phyloP scores from a whole-genome alignment of 1,140 invertebrate genomes.

The Eulimnadia texana region DNA sequence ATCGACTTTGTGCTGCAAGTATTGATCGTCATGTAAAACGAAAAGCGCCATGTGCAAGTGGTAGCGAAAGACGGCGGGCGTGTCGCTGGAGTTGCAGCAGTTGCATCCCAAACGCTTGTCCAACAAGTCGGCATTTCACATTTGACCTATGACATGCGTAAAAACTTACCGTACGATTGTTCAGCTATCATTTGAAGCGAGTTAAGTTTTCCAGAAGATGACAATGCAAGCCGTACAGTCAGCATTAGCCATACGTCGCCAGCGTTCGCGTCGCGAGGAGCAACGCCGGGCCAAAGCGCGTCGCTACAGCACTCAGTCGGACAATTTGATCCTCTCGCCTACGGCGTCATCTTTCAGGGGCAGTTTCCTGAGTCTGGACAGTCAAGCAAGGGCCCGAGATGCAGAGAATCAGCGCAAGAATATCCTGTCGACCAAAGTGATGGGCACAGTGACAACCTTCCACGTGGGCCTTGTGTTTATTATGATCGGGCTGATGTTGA shows the following conservation, averaged over 20 bases:
- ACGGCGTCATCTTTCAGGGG: slow-evolving; percentile 23
- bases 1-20: too few species aligned
- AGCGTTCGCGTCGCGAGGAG: slow-evolving; percentile 66
- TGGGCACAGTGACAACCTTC: slow-evolving; percentile 71
- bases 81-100: too few species aligned
- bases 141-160: too few species aligned
- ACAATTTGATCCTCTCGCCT: slow-evolving; percentile 27
- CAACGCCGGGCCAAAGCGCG: slow-evolving; percentile 49
- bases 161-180: too few species aligned
- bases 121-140: too few species aligned
- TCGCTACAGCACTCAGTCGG: slow-evolving; percentile 54
- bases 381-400: neutral
- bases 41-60: too few species aligned
- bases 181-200: too few species aligned
- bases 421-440: slow-evolving; percentile 28
- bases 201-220: slow-evolving; percentile 6
- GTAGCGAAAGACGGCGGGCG: too few species aligned
- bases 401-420: slow-evolving; percentile 30
- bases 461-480: slow-evolving; percentile 77
- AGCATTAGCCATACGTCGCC: slow-evolving; percentile 75
- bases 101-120: too few species aligned
- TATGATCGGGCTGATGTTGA: slow-evolving; percentile 61
- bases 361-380: slow-evolving; percentile 23
- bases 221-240: slow-evolving; percentile 77
- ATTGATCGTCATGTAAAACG: too few species aligned